Conservation (phyloP, 1,140 invertebrate species). For the Goniozus legneri region DNA sequence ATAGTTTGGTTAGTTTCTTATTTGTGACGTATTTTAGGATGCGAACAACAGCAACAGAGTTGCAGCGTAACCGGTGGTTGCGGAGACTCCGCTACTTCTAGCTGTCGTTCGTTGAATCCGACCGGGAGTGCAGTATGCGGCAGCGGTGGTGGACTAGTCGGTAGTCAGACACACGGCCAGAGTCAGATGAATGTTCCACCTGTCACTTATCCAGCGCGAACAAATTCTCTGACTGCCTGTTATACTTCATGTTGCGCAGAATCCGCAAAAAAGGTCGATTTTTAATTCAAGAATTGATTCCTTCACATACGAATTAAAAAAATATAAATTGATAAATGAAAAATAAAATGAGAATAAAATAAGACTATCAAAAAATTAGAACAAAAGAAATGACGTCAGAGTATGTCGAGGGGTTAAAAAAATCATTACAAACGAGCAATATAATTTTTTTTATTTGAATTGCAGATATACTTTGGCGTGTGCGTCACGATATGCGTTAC, state of each 20-base stretch:
- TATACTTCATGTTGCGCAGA: constrained; percentile 48
- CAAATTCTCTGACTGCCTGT: constrained; percentile 35
- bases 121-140: constrained; percentile 22
- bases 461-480: constrained; percentile 82
- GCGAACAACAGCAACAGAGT: constrained; percentile 35
- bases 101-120: constrained; percentile 38
- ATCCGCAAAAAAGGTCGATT: constrained; percentile 46
- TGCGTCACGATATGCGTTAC: constrained; percentile 81
- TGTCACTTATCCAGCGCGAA: constrained; percentile 31
- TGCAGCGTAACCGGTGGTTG: constrained; percentile 32
- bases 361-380: too few relatives aligned
- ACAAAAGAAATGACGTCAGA: too few relatives aligned
- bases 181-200: constrained; percentile 32
- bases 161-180: constrained; percentile 27
- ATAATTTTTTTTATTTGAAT: too few relatives aligned
- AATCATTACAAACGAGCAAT: too few relatives aligned
- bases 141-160: constrained; percentile 16
- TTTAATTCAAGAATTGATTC: too few relatives aligned
- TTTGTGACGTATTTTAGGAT: too few relatives aligned
- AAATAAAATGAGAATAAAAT: too few relatives aligned
- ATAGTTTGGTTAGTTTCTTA: too few relatives aligned
- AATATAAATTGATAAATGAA: too few relatives aligned
- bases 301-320: too few relatives aligned
- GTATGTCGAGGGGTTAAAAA: too few relatives aligned
- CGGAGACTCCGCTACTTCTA: constrained; percentile 34